Evolutionary conservation across 2,888 invertebrate species (phyloP).

Genomic region (Drosophila setosimentum): DNA sequence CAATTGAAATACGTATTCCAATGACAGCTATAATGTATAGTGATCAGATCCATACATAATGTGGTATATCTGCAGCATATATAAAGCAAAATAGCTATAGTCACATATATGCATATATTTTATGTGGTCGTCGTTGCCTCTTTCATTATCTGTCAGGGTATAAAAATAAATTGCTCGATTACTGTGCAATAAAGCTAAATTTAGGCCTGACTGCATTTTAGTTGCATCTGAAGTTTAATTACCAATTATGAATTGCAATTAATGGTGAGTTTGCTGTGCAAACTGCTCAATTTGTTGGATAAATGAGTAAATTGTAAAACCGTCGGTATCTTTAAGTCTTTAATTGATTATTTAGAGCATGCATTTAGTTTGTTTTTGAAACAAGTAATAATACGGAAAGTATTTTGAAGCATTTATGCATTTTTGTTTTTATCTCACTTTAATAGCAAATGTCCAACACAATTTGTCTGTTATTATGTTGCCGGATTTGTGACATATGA

Average conservation of each 20-base stretch:
- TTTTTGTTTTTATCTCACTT: neutral
- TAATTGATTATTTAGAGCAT: neutral
- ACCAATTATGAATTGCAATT: constrained; percentile 6
- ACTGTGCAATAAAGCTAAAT: neutral
- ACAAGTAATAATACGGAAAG: neutral
- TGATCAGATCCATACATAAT: neutral
- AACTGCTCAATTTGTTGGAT: constrained; percentile 2
- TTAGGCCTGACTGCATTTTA: constrained; percentile 8
- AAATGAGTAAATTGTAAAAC: neutral
- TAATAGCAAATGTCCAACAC: neutral
- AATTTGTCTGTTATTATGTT: neutral
- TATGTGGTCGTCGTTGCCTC: neutral
- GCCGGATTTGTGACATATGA: neutral
- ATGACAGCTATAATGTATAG: neutral
- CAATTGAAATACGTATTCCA: neutral
- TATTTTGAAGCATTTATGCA: neutral
- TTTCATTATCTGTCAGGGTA: neutral
- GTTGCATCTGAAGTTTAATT: constrained; percentile 4
- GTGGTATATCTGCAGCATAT: neutral
- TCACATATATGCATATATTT: neutral
- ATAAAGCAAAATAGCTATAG: neutral
- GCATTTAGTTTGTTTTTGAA: too few species aligned
- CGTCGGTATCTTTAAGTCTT: neutral
- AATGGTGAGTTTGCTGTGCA: neutral
- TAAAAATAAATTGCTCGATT: neutral